Evolutionary conservation across 1,140 invertebrate species (phyloP), one percentile per base, ranked within the genome.

Genomic region (Papilio polyxenes): DNA sequence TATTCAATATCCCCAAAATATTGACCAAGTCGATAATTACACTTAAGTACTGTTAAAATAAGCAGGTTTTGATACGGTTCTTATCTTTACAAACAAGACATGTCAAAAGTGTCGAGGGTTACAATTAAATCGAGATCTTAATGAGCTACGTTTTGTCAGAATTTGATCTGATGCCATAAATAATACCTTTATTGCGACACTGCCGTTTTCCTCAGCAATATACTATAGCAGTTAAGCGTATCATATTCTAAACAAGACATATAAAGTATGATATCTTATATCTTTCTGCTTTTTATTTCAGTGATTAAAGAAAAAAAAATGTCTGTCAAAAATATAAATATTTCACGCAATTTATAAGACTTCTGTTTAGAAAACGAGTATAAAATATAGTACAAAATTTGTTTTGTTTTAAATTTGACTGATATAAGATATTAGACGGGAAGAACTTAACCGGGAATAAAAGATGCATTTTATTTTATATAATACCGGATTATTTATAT

Each of bases 141-240:
- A 72, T 40, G 23, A 72, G 11, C 65, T 37, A 17, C 31, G 31
- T 72, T 72, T 72, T 72, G 65, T 72, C 65, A 72, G 65, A 37
- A 72, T 72, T 72, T 72, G 65, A 72, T 72, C 65, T 72, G 65
- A 72, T 40, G 65, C 11, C 31, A 72, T 72, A 72, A 72, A 72
- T 37, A 72, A 72, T 72, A 72, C 31, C 11, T 69, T 69, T 69
- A 69, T 69, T 69, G 13, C 31, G 23, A 3, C 31, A 37, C 20
- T 4, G 2, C 15, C 5, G 11, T 15, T 69, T 69, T 69, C 10
- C 11, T 15, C 65, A 31, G 23, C 9, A 69, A 37, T 69, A 69
- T 69, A 69, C 23, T 17, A 69, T 69, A 9, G 13, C 65, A 69
- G 23, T 69, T 37, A 37, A 59, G 56, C 11, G 11, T 69, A 31